Conservation (phyloP, 2,113 vertebrate species). For the Holacanthus passer region DNA sequence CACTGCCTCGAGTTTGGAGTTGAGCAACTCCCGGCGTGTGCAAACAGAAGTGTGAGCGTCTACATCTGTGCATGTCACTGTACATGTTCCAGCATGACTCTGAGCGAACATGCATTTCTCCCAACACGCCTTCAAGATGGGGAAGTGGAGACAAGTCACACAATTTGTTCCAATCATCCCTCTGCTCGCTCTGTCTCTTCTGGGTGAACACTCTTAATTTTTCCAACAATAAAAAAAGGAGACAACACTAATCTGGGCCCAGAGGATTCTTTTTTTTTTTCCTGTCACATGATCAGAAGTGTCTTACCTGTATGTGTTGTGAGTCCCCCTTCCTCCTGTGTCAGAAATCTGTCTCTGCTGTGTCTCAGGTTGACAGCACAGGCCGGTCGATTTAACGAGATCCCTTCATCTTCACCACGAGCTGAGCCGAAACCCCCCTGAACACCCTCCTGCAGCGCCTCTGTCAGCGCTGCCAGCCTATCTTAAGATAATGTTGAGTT, state of each 20-base stretch:
- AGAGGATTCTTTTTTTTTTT: neutral
- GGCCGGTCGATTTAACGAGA: conserved; percentile 48
- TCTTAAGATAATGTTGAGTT: conserved; percentile 83
- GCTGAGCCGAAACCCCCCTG: conserved; percentile 23
- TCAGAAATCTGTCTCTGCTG: conserved; percentile 61
- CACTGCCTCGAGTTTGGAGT: conserved; percentile 48
- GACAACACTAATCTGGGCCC: neutral
- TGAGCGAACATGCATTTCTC: conserved; percentile 24
- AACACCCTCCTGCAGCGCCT: conserved; percentile 52
- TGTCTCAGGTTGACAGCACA: conserved; percentile 70
- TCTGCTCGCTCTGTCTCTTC: neutral
- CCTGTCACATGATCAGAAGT: conserved; percentile 36
- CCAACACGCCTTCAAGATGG: conserved; percentile 43
- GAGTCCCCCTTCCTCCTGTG: conserved; percentile 74
- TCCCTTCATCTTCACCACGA: conserved; percentile 59
- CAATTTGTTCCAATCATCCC: conserved; percentile 53
- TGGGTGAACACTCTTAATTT: neutral
- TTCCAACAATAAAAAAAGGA: neutral
- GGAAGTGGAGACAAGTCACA: conserved; percentile 64
- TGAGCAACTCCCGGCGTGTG: conserved; percentile 64
- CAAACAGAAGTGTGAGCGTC: conserved; percentile 55
- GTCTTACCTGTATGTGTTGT: conserved; percentile 75
- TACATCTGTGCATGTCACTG: conserved; percentile 57
- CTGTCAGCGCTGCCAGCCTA: conserved; percentile 66
- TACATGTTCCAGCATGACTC: conserved; percentile 73